Base-by-base conservation (phyloP, 2,113 vertebrate species). In the Alosa alosa region DNA sequence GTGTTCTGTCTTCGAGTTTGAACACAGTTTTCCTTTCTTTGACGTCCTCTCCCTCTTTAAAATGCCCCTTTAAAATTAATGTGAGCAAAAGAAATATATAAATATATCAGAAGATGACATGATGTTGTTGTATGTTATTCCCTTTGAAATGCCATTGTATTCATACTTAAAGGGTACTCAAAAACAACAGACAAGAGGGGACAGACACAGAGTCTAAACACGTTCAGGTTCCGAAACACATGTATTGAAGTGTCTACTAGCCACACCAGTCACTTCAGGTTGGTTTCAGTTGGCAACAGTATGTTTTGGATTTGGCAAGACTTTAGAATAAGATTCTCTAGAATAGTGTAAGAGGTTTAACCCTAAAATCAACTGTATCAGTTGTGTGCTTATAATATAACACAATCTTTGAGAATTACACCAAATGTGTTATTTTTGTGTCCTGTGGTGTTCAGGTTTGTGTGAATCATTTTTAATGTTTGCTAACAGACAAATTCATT, bases 141-240 rank as follows among this genome's bases (percentile, higher is more conserved):
- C 85, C 89, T 94, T 93, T 95, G 94, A 95, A 95, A 95, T 91
- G 91, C 83, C 83, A 83, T 93, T 95, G 93, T 94, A 92, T 94
- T 92, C 89, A 20, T 88, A 92, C 88, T 93, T 92, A 91, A 91
- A 92, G 91, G 81, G 86, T 87, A 60, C 89, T 88, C 83, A 85
- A 90, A 83, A 82, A 78, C 68, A 72, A 85, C 86, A 81, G 89
- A 78, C 82, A 84, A 83, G 86, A 90, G 86, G 44, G 91, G 87
- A 84, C 18, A 17, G 81, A 82, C 75, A 17, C 46, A 86, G 36
- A 31, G 31, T 55, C 50, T 25, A 88, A 78, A 89, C 89, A 86
- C 88, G 20, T 50, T 60, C 17, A 50, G 82, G 87, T 87, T 89
- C 87, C 86, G 91, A 92, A 90, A 93, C 92, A 88, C 84, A 60